phyloP scores from a whole-genome alignment of 2,113 vertebrate genomes.

The Jacana jacana region DNA sequence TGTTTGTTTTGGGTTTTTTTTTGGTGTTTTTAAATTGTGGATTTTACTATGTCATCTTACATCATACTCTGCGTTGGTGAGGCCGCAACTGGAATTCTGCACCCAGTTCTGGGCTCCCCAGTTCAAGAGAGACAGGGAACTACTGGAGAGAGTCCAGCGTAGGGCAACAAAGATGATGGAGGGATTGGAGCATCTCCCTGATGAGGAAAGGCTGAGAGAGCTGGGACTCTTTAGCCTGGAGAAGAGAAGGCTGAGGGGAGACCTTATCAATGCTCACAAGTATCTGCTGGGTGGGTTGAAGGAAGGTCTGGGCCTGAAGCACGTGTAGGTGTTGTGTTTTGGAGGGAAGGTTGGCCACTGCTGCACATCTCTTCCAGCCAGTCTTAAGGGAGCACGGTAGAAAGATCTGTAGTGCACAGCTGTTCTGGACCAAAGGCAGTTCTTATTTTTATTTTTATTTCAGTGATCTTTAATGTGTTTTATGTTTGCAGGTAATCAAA shows the following conservation, averaged over 20 bases:
- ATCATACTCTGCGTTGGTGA: no score
- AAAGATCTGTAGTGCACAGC: background rate
- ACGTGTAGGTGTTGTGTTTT: rapidly evolving
- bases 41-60: background rate
- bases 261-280: no score
- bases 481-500: background rate
- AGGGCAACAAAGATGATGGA: no score
- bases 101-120: no score
- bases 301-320: background rate
- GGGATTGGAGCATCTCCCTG: no score
- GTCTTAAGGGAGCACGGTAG: background rate
- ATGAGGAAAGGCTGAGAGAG: no score
- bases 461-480: rapidly evolving
- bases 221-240: no score
- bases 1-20: rapidly evolving
- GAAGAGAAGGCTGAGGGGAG: no score
- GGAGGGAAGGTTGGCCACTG: background rate
- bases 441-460: background rate
- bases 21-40: background rate
- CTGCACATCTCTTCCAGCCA: background rate
- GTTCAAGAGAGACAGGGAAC: no score
- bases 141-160: no score
- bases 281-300: no score
- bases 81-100: no score
- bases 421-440: background rate